These are phyloP conservation scores for Diplogasteroides magnus DNA, from an alignment of 1,140 invertebrate genomes.

Conservation along the genomic window DNA sequence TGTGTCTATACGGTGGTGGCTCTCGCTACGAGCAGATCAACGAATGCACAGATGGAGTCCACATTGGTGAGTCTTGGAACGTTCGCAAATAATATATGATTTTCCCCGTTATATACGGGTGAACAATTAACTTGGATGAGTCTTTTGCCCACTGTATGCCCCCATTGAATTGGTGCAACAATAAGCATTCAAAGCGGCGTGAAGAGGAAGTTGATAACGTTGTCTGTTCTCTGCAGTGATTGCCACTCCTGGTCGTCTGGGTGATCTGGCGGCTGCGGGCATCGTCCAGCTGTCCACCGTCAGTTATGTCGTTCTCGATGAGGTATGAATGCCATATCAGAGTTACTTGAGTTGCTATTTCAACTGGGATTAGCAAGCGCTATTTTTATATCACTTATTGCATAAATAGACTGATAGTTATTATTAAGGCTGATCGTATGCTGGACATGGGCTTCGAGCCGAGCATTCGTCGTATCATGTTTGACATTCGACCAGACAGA, in stretches of 20 bases:
- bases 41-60: slow-evolving; percentile 77
- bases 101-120: too few species aligned
- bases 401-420: background rate
- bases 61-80: slow-evolving; percentile 96
- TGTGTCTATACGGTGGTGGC: slow-evolving; percentile 89
- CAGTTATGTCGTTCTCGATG: slow-evolving; percentile 72
- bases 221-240: slow-evolving; percentile 44
- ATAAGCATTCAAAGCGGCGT: slow-evolving; percentile 2
- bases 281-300: slow-evolving; percentile 78
- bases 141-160: too few species aligned
- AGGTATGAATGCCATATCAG: slow-evolving; percentile 52
- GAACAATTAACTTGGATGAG: slow-evolving; percentile 5
- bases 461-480: slow-evolving; percentile 75
- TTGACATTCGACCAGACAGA: slow-evolving; percentile 61
- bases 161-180: too few species aligned
- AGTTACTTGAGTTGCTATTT: too few species aligned
- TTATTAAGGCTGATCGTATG: slow-evolving; percentile 67
- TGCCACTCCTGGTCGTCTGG: slow-evolving; percentile 81
- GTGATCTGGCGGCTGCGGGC: slow-evolving; percentile 83
- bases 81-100: too few species aligned
- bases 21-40: slow-evolving; percentile 77
- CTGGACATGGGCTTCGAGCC: slow-evolving; percentile 80
- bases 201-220: slow-evolving; percentile 56
- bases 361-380: too few species aligned
- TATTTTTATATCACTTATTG: too few species aligned